Conservation (phyloP, 2,113 vertebrate genomes). For the Piaya cayana region DNA sequence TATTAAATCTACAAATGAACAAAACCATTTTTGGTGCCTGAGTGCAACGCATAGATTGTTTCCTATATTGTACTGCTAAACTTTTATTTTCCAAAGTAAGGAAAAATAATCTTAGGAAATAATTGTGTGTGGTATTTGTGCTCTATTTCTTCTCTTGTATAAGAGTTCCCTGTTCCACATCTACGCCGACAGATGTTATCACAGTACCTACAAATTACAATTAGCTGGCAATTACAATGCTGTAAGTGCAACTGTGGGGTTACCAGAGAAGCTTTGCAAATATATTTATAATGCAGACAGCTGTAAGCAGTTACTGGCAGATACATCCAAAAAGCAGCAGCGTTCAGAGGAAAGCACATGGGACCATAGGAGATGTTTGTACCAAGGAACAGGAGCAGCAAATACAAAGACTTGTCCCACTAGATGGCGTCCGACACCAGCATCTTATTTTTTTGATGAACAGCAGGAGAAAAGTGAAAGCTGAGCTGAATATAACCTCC, state of each 20-base stretch:
- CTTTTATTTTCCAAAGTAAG: background rate
- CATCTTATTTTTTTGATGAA: background rate
- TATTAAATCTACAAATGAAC: background rate
- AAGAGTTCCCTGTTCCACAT: background rate
- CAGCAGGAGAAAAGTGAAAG: background rate
- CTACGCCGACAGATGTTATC: background rate
- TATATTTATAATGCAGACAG: background rate
- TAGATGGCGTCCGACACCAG: slow-evolving; percentile 73
- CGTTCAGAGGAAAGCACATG: background rate
- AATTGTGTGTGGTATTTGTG: background rate
- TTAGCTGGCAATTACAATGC: background rate
- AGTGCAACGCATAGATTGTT: background rate
- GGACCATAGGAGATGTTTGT: fast-evolving
- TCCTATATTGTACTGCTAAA: background rate
- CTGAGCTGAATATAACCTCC: background rate
- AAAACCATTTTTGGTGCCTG: background rate
- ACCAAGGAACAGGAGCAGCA: fast-evolving
- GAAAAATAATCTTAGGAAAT: background rate
- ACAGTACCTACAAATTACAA: background rate
- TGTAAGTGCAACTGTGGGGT: background rate
- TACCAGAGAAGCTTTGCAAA: background rate
- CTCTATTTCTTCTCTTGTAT: background rate
- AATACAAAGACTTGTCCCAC: slow-evolving; percentile 33
- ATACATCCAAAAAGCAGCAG: background rate
- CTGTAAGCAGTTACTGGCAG: background rate